Percentiles rank a stretch among this genome's conserved stretches.
Conservation (phyloP, 2,888 invertebrate species). For the Eugnorisma glareosa region DNA sequence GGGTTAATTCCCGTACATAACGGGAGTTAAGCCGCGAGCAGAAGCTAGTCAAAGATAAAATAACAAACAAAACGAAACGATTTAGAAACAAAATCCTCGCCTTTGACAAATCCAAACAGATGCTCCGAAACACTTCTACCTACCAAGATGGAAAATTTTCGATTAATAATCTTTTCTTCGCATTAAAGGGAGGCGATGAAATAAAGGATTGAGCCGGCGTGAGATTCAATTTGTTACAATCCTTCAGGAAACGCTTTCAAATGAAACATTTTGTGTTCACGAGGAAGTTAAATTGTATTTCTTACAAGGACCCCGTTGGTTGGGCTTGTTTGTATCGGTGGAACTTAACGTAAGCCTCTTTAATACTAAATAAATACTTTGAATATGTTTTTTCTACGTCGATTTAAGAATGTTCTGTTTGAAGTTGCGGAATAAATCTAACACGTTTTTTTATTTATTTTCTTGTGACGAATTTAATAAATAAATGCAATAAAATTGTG, state of each 20-base stretch:
- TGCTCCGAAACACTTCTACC: conserved; percentile 72
- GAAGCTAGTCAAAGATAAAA: conserved; percentile 18
- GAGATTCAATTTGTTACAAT: conserved; percentile 88
- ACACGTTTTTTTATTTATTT: conserved; percentile 13
- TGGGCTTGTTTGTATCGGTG: conserved; percentile 78
- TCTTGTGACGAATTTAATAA: neutral
- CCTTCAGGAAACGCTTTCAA: conserved; percentile 85
- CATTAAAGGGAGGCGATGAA: conserved; percentile 83
- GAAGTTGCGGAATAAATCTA: conserved; percentile 12
- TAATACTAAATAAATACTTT: conserved; percentile 76
- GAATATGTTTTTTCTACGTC: conserved; percentile 67
- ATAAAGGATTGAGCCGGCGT: conserved; percentile 87
- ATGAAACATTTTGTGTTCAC: conserved; percentile 86
- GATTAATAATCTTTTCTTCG: conserved; percentile 87
- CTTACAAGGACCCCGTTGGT: conserved; percentile 79
- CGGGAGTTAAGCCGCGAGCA: too few relatives aligned
- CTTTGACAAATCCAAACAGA: conserved; percentile 79
- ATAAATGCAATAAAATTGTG: conserved; percentile 18
- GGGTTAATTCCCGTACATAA: too few relatives aligned
- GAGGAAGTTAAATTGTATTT: conserved; percentile 87
- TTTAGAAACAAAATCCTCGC: conserved; percentile 66
- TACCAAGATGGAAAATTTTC: conserved; percentile 81
- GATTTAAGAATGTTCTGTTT: conserved; percentile 32
- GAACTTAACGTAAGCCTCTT: conserved; percentile 79
- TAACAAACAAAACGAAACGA: conserved; percentile 64